Base-by-base conservation (phyloP, 2,113 vertebrate genomes). In the Scomber scombrus region DNA sequence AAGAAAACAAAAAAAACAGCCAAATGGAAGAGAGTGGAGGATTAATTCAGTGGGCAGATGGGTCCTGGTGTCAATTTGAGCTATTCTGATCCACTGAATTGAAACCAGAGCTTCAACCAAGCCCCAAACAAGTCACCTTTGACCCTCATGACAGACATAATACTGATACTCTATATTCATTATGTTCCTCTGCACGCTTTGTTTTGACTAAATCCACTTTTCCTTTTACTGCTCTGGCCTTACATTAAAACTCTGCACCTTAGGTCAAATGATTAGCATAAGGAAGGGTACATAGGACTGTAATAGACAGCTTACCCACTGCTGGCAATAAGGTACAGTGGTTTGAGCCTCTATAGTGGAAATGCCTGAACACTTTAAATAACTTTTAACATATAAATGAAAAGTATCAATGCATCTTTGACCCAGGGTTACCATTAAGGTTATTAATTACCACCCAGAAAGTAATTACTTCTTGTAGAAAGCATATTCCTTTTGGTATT, bases 61-160 rank as follows among this genome's bases (percentile, higher is more conserved):
- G 94, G 94, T 95, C 93, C 89, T 82, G 91, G 92, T 94, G 92
- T 95, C 94, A 94, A 95, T 95, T 95, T 95, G 86, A 93, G 89
- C 88, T 90, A 89, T 94, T 95, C 91, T 94, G 93, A 93, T 94
- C 92, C 91, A 76, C 67, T 82, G 91, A 92, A 92, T 92, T 95
- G 87, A 93, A 90, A 91, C 86, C 73, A 71, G 88, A 91, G 85
- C 93, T 91, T 91, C 91, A 92, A 85, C 91, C 91, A 78, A 89
- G 85, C 86, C 92, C 93, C 85, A 88, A 88, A 90, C 79, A 91
- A 90, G 86, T 85, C 90, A 92, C 91, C 93, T 93, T 81, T 91
- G 91, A 94, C 92, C 91, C 78, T 18, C 81, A 84, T 90, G 91
- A 92, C 86, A 91, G 88, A 91, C 78, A 89, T 79, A 82, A 81